Conservation (phyloP, 2,797 vertebrate species). For the Clarias laeviceps region DNA sequence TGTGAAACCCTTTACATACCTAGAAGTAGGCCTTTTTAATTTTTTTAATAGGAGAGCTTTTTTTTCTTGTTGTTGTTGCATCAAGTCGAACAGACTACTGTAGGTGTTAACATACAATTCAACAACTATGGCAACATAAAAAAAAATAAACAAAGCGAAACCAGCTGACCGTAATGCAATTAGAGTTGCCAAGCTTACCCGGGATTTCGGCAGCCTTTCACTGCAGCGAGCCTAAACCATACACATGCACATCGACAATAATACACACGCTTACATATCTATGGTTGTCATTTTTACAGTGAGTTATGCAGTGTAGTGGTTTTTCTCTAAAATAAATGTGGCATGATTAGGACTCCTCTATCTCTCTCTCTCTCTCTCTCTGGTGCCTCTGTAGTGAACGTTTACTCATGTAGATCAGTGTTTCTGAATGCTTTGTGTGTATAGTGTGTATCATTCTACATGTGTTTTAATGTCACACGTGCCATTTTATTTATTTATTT, state of each 20-base stretch:
- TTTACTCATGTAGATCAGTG: slow-evolving; percentile 54
- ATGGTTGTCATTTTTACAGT: slow-evolving; percentile 40
- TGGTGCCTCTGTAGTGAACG: slow-evolving; percentile 71
- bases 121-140: neutral
- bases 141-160: neutral
- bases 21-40: too few relatives aligned
- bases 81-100: neutral
- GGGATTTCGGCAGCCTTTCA: too few relatives aligned
- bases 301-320: slow-evolving; percentile 59
- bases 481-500: neutral
- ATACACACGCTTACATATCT: neutral
- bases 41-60: neutral
- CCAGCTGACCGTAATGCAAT: neutral
- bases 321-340: slow-evolving; percentile 70
- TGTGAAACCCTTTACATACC: neutral
- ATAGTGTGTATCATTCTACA: slow-evolving; percentile 66
- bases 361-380: slow-evolving; percentile 33
- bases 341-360: slow-evolving; percentile 67
- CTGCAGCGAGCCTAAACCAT: slow-evolving; percentile 9
- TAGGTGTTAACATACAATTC: neutral
- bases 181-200: neutral
- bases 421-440: slow-evolving; percentile 67
- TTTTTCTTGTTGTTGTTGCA: too few relatives aligned
- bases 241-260: neutral
- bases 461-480: slow-evolving; percentile 66